phyloP scores from a whole-genome alignment of 2,113 vertebrate species.

The Bothrops jararaca region DNA sequence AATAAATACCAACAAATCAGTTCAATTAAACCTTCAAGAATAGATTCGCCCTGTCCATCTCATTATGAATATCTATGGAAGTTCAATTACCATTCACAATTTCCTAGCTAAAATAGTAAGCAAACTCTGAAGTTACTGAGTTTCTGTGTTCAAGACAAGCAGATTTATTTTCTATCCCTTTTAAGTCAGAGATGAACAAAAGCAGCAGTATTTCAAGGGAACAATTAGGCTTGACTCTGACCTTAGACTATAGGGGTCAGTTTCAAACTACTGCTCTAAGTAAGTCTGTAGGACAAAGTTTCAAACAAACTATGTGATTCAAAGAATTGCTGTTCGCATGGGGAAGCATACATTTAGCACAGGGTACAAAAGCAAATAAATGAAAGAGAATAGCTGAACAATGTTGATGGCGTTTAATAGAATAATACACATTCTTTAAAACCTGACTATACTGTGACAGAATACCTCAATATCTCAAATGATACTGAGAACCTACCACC shows the following conservation, averaged over 20 bases:
- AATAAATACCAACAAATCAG: not conserved
- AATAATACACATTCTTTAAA: constrained; percentile 8
- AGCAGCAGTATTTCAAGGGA: constrained; percentile 57
- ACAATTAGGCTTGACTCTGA: constrained; percentile 62
- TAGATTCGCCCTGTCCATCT: constrained; percentile 44
- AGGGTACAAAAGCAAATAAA: constrained; percentile 37
- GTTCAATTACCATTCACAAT: constrained; percentile 46
- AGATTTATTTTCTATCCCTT: constrained; percentile 39
- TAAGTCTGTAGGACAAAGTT: constrained; percentile 62
- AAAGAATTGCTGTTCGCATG: constrained; percentile 35
- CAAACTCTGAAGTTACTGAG: constrained; percentile 49
- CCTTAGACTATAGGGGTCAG: constrained; percentile 48
- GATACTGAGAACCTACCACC: constrained; percentile 27
- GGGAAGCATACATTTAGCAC: constrained; percentile 17
- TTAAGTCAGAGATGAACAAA: constrained; percentile 40
- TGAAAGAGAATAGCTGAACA: constrained; percentile 37
- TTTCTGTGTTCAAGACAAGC: constrained; percentile 47
- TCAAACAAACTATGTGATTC: constrained; percentile 57
- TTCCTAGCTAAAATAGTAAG: constrained; percentile 59
- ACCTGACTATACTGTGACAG: constrained; percentile 20
- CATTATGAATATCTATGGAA: constrained; percentile 62
- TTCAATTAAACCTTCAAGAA: constrained; percentile 24
- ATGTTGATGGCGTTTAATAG: constrained; percentile 20
- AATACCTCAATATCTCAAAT: constrained; percentile 25
- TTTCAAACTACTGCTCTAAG: constrained; percentile 54